phyloP scores from a whole-genome alignment of 1,140 invertebrate genomes.

The Babylonia areolata region DNA sequence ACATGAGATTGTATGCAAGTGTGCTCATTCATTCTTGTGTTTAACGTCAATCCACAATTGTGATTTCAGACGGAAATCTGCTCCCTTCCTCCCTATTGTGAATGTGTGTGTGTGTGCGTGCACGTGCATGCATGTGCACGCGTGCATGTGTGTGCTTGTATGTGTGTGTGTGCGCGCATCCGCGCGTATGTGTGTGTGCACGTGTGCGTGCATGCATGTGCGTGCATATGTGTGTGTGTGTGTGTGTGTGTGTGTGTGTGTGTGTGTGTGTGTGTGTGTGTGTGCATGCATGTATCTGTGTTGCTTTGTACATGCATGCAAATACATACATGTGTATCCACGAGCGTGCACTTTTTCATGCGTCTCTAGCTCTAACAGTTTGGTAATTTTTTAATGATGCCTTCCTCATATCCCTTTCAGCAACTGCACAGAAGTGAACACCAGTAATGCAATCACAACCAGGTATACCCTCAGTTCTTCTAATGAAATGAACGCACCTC shows the following conservation, averaged over 20 bases:
- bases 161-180: too few species aligned
- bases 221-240: background rate
- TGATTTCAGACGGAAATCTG: too few species aligned
- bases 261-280: background rate
- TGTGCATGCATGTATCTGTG: background rate
- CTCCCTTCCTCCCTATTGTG: too few species aligned
- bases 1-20: too few species aligned
- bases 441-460: background rate
- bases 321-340: background rate
- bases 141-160: too few species aligned
- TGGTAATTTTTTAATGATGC: too few species aligned
- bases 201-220: slow-evolving; percentile 4
- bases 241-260: background rate
- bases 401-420: too few species aligned
- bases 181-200: background rate
- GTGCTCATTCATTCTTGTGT: too few species aligned
- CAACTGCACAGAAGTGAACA: background rate
- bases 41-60: too few species aligned
- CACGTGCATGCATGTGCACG: background rate
- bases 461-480: background rate
- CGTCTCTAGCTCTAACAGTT: background rate
- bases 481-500: background rate
- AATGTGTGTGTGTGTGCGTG: slow-evolving; percentile 8
- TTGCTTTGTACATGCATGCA: background rate
- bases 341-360: background rate